Evolutionary conservation across 2,113 vertebrate genomes (phyloP).

Genomic region (Gnathonemus longibarbis): DNA sequence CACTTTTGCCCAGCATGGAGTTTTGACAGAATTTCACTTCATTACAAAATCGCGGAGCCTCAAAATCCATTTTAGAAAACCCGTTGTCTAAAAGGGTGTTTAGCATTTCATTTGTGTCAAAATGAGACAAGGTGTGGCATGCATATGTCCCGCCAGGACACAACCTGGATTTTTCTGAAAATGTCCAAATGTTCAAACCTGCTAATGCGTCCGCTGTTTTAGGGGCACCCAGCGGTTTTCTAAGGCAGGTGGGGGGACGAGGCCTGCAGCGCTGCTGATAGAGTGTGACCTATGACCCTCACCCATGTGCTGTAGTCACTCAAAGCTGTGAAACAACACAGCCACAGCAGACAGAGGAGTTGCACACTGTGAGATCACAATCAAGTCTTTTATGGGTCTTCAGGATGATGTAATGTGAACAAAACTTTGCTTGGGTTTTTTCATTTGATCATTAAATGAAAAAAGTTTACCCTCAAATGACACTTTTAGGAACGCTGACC

Average conservation of each 20-base stretch:
- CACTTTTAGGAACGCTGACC: background rate
- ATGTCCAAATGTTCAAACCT: background rate
- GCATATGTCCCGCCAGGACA: constrained; percentile 7
- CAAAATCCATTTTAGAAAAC: constrained; percentile 42
- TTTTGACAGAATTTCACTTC: constrained; percentile 5
- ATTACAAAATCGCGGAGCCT: background rate
- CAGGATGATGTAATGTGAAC: background rate
- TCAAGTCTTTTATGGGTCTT: background rate
- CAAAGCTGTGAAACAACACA: constrained; percentile 16
- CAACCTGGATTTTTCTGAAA: background rate
- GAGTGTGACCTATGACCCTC: constrained; percentile 43
- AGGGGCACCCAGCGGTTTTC: background rate
- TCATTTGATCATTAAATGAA: background rate
- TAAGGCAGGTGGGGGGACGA: background rate
- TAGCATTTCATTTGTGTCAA: constrained; percentile 20
- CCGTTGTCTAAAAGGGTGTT: constrained; percentile 52
- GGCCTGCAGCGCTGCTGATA: constrained; percentile 30
- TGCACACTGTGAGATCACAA: background rate
- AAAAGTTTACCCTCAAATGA: background rate
- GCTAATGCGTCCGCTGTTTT: background rate
- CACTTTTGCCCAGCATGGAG: background rate
- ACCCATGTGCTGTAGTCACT: constrained; percentile 49
- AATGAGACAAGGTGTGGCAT: background rate
- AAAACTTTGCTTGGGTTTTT: background rate
- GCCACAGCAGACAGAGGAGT: background rate